Base-by-base conservation (phyloP, 2,113 vertebrate species). In the Rhea americana region DNA sequence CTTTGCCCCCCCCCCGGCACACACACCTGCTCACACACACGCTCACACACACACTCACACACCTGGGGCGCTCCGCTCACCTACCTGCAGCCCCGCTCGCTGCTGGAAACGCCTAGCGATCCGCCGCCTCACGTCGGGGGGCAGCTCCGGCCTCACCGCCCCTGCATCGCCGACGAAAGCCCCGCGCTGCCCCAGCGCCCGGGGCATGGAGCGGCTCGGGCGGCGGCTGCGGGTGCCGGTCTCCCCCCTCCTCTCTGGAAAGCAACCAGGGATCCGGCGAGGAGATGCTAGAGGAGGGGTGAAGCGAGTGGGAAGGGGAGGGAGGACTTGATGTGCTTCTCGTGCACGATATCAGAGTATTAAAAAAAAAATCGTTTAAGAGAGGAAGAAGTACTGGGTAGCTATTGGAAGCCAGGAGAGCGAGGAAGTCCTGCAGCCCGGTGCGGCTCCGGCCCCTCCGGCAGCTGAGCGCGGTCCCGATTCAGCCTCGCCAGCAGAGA, bases 41-140 rank as follows among this genome's bases (percentile, higher is more conserved):
- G 6, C 47, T 51, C 67, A 47, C 21, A 22, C 75, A 37, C 72
- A 5, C 48, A 58, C 73, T 51, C 21, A 21, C 75, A 37, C 30
- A 30, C 51, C 84, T 13, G 41, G 73, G 50, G 61, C 73, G 12
- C 70, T 48, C 70, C 66, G 55, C 43, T 83, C 93, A 94, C 97
- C 72, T 97, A 98, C 98, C 98, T 98, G 97, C 97, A 97, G 95
- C 95, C 93, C 92, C 76, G 95, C 96, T 98, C 96, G 97, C 97
- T 72, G 96, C 96, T 93, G 97, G 94, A 97, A 97, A 97, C 96
- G 95, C 97, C 97, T 97, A 92, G 96, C 91, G 97, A 97, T 56
- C 97, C 97, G 97, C 97, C 96, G 94, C 97, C 93, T 96, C 96
- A 77, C 95, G 85, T 89, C 93, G 90, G n/a, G 87, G 85, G 94